These are phyloP conservation scores for Glyptemys insculpta DNA, from an alignment of 2,797 vertebrate species.

Conservation along the genomic window DNA sequence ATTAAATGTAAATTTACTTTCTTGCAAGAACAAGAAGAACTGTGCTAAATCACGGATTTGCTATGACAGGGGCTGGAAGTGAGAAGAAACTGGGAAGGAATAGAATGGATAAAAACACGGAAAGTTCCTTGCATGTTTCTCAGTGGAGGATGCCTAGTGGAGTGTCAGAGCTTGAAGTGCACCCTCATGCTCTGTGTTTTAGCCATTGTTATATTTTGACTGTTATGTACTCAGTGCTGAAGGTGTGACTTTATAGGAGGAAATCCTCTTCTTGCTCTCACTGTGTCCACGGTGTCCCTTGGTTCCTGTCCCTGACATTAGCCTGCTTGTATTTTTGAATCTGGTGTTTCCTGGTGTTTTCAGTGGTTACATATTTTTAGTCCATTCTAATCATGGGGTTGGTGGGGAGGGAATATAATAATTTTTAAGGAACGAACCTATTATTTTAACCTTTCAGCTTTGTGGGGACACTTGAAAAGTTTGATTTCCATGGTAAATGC, in stretches of 20 bases:
- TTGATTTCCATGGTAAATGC: neutral
- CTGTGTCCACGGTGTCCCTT: constrained; percentile 37
- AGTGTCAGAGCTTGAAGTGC: neutral
- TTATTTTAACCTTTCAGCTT: neutral
- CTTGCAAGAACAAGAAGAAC: neutral
- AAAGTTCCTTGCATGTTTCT: neutral
- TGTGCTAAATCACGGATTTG: neutral
- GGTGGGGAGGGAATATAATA: neutral
- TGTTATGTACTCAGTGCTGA: neutral
- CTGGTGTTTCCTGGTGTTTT: constrained; percentile 65
- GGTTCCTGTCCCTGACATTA: constrained; percentile 36
- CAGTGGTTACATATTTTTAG: neutral
- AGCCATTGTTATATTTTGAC: neutral
- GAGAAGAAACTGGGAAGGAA: neutral
- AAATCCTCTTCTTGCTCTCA: constrained; percentile 62
- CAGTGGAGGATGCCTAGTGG: neutral
- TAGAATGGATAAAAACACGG: neutral
- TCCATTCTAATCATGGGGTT: neutral
- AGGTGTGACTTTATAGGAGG: constrained; percentile 44
- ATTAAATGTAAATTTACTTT: neutral
- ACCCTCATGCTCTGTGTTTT: neutral
- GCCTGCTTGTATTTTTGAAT: constrained; percentile 38
- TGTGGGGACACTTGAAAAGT: neutral
- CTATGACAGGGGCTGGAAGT: neutral
- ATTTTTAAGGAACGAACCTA: neutral